Conservation (phyloP, 2,888 invertebrate genomes). For the Luperina testacea region DNA sequence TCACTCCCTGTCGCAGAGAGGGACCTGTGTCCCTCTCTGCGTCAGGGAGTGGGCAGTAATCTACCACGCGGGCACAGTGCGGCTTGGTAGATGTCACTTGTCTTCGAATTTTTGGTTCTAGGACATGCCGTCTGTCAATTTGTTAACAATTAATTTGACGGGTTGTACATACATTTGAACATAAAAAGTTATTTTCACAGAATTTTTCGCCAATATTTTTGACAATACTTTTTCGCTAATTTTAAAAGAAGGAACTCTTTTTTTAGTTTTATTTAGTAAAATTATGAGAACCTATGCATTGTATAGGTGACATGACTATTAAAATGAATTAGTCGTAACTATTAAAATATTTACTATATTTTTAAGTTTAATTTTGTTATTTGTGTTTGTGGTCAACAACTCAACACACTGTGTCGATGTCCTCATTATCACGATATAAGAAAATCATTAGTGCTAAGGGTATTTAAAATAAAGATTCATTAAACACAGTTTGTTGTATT, state of each 20-base stretch:
- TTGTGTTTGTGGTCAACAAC: slow-evolving; percentile 35
- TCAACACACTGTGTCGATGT: slow-evolving; percentile 28
- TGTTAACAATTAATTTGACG: neutral
- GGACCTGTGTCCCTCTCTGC: no score
- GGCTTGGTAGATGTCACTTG: neutral
- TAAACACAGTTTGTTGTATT: slow-evolving; percentile 15
- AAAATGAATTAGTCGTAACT: slow-evolving; percentile 10
- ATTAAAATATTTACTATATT: slow-evolving; percentile 26
- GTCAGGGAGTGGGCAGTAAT: no score
- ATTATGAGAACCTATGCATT: slow-evolving; percentile 24
- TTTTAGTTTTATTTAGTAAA: slow-evolving; percentile 23
- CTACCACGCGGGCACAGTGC: neutral
- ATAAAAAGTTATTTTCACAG: neutral
- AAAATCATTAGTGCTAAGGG: slow-evolving; percentile 57
- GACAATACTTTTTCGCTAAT: neutral
- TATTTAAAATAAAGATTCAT: slow-evolving; percentile 60
- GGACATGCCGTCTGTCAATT: neutral
- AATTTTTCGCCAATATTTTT: neutral
- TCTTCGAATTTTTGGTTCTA: neutral
- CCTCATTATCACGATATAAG: slow-evolving; percentile 47
- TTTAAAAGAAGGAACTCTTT: no score
- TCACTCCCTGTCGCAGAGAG: no score
- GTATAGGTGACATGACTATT: slow-evolving; percentile 11
- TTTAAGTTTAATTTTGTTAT: slow-evolving; percentile 57
- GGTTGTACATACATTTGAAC: neutral